phyloP scores from a whole-genome alignment of 37 sponge, comb jelly and placozoan genomes.

The Hormiphora californensis region DNA sequence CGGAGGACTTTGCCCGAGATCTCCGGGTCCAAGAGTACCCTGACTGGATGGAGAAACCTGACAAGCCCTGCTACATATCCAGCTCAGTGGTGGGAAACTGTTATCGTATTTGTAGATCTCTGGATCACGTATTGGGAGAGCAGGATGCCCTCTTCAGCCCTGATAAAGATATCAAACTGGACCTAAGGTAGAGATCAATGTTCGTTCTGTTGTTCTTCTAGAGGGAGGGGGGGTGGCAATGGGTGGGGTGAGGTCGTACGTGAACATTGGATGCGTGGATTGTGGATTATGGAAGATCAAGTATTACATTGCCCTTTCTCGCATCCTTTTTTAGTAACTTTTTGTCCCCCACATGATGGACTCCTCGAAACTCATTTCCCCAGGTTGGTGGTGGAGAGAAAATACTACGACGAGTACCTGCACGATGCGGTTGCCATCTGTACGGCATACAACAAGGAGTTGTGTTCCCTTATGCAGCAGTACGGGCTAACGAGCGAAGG shows the following conservation, averaged over 20 bases:
- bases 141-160: too few species aligned
- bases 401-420: too few species aligned
- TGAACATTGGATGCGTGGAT: too few species aligned
- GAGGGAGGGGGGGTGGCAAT: too few species aligned
- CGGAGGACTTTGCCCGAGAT: background rate
- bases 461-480: background rate
- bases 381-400: too few species aligned
- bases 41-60: conserved; percentile 48
- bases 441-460: background rate
- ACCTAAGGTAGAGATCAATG: background rate
- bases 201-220: too few species aligned
- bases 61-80: conserved; percentile 39
- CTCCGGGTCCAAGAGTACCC: conserved; percentile 11
- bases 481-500: background rate
- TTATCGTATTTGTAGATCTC: conserved; percentile 7
- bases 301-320: too few species aligned
- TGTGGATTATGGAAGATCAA: too few species aligned
- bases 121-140: background rate
- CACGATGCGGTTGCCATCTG: background rate
- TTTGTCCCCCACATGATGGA: too few species aligned
- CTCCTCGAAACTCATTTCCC: too few species aligned
- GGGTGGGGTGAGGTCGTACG: too few species aligned
- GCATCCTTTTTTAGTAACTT: too few species aligned
- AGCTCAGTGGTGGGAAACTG: background rate
- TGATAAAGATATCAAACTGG: background rate